Evolutionary conservation across 1,140 invertebrate species (phyloP), one percentile per base, ranked within the genome.

Genomic region (Temnothorax nylanderi): DNA sequence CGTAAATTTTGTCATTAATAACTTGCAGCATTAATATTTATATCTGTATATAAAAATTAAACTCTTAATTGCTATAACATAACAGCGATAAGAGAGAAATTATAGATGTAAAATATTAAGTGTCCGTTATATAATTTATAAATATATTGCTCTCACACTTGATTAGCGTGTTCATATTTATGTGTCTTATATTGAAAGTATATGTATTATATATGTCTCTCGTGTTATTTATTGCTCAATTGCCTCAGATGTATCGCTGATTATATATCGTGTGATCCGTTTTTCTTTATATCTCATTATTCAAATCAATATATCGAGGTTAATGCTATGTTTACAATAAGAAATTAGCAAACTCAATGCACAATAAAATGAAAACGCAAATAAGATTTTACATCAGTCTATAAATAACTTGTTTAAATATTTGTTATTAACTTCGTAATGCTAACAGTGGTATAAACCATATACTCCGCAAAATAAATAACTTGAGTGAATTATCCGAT

Each of bases 331-430:
- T 74, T 32, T 49, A 51, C 26, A 26, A 47, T 32, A 74, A 74
- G n/a, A 34, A 58, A 56, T 41, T 58, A 34, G 1, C 16, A 49
- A 72, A 51, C 16, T 26, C 8, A 60, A 21, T 26, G 13, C 16
- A 26, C 2, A 2, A 44, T 76, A 76, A 76, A 60, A 44, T 51
- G n/a, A 72, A 47, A 69, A 49, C 5, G 21, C 44, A 72, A 72
- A 72, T 51, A 72, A 72, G 16, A 72, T 49, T 51, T 51, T 49
- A 18, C 21, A 3, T 72, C 13, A 1, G 6, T 72, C 1, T 72
- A 51, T 16, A 72, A 72, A 49, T 72, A 49, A 72, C 16, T n/a
- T 76, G 13, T 26, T 58, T 10, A 13, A 76, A 41, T 60, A 76
- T 75, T 56, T 56, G n/a, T 41, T 3, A 75, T 44, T 44, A 76